Conservation (phyloP, 1,140 invertebrate species). For the Drosophila watanabei region DNA sequence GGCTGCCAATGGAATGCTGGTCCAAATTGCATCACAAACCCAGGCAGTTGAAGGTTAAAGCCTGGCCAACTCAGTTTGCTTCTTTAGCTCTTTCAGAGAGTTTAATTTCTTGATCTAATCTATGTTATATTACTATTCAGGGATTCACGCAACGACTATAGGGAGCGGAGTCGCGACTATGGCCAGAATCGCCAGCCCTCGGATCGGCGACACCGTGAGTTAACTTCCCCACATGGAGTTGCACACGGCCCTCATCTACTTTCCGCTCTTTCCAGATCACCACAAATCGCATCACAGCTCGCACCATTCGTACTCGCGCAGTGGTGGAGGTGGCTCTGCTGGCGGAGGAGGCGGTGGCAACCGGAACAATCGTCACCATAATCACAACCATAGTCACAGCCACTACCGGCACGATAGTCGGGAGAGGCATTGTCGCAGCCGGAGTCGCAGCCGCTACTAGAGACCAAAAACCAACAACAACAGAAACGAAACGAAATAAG, state of each 20-base stretch:
- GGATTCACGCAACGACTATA: constrained; percentile 74
- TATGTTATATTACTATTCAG: constrained; percentile 6
- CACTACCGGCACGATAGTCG: constrained; percentile 75
- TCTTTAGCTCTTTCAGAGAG: not conserved
- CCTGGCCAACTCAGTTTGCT: not conserved
- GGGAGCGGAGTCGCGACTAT: constrained; percentile 75
- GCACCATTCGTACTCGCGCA: constrained; percentile 78
- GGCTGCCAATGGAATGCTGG: not conserved
- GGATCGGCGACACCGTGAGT: constrained; percentile 81
- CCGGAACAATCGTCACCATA: constrained; percentile 48
- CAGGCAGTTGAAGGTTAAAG: not conserved
- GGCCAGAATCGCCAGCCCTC: constrained; percentile 69
- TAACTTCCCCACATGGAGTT: not conserved
- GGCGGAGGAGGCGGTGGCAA: constrained; percentile 56
- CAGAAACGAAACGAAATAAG: constrained; percentile 4
- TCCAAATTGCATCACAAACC: not conserved
- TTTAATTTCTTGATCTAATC: not conserved
- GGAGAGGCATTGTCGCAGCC: constrained; percentile 71
- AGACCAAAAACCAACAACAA: constrained; percentile 35
- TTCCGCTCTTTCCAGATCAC: constrained; percentile 56
- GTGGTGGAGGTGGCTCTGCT: constrained; percentile 8
- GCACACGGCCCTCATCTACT: constrained; percentile 16
- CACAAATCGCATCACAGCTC: constrained; percentile 77
- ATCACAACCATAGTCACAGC: constrained; percentile 68
- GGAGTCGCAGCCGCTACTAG: constrained; percentile 80